Conservation (phyloP, 2,888 invertebrate species). For the Luffia ferchaultella region DNA sequence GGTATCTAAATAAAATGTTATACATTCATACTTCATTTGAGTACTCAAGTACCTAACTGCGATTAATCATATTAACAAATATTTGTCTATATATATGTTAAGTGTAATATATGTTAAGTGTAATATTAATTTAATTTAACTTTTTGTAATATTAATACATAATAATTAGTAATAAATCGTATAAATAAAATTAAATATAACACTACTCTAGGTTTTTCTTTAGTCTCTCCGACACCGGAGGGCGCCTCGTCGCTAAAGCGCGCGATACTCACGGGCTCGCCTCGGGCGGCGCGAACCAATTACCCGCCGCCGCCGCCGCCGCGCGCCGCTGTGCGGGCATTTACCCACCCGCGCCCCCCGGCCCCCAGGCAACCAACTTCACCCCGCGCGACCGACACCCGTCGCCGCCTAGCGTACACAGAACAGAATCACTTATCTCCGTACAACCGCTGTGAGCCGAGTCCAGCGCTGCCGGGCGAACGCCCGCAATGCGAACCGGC, state of each 20-base stretch:
- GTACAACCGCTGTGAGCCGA: slow-evolving; percentile 38
- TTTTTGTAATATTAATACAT: too few relatives aligned
- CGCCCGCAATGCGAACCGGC: slow-evolving; percentile 53
- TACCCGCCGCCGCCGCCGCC: slow-evolving; percentile 44
- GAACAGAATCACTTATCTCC: slow-evolving; percentile 48
- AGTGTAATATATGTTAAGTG: too few relatives aligned
- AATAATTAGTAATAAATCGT: too few relatives aligned
- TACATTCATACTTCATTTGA: too few relatives aligned
- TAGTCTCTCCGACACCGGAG: slow-evolving; percentile 54
- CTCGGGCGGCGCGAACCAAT: slow-evolving; percentile 67
- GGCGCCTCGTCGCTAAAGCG: slow-evolving; percentile 64
- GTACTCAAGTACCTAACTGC: too few relatives aligned
- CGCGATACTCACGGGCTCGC: slow-evolving; percentile 61
- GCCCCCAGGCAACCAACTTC: slow-evolving; percentile 17
- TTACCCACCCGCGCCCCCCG: slow-evolving; percentile 45
- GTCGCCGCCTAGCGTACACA: slow-evolving; percentile 4
- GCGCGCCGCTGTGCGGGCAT: slow-evolving; percentile 35
- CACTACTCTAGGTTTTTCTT: slow-evolving; percentile 30
- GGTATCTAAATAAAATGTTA: too few relatives aligned
- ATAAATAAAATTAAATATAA: too few relatives aligned
- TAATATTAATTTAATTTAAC: too few relatives aligned
- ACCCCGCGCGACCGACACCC: slow-evolving; percentile 6
- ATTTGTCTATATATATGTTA: too few relatives aligned
- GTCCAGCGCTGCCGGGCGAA: slow-evolving; percentile 54
- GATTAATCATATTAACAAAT: too few relatives aligned